Evolutionary conservation across 2,113 vertebrate genomes (phyloP), one percentile per base, ranked within the genome.

Genomic region (Setophaga coronata): DNA sequence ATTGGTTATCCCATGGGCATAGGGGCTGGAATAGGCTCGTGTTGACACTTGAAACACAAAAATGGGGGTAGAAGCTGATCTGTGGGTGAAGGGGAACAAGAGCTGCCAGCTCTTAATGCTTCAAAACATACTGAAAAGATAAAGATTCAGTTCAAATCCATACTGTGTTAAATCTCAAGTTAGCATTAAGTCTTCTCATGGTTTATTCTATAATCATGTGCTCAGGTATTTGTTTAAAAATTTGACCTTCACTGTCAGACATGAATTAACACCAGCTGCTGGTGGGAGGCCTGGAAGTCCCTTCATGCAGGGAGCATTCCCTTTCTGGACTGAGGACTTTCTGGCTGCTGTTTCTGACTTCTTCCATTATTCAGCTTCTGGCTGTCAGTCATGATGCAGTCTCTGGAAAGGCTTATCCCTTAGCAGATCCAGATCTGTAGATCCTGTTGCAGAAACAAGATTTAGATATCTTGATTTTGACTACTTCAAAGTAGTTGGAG

Each of bases 11-110:
- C 43, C 18, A 26, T 53, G 66, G 51, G 48, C 51, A 60, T 34
- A 18, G 28, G 47, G 24, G 64, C 72, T 51, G 61, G 33, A 64
- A 15, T 17, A 23, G 54, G 36, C 19, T 85, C 0, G 0, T n/a
- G 67, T 20, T 64, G 48, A 8, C 31, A 8, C 38, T 33, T 18
- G 51, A 45, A 65, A 33, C 14, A 14, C 16, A 25, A 67, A 58
- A 71, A 18, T 38, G 20, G 9, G 31, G 7, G 8, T 26, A 10
- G n/a, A 19, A 45, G 24, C 50, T 57, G 3, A 18, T 54, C 2
- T 6, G n/a, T 2, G 40, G 9, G 8, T 16, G 16, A 66, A 56
- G 29, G 15, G 36, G 12, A 36, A 16, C 43, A 40, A 47, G 56
- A 36, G 16, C 43, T 86, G 29, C 40, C 29, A 54, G 38, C 33